Evolutionary conservation across 2,797 vertebrate genomes (phyloP).

Genomic region (Diplodus sargus): DNA sequence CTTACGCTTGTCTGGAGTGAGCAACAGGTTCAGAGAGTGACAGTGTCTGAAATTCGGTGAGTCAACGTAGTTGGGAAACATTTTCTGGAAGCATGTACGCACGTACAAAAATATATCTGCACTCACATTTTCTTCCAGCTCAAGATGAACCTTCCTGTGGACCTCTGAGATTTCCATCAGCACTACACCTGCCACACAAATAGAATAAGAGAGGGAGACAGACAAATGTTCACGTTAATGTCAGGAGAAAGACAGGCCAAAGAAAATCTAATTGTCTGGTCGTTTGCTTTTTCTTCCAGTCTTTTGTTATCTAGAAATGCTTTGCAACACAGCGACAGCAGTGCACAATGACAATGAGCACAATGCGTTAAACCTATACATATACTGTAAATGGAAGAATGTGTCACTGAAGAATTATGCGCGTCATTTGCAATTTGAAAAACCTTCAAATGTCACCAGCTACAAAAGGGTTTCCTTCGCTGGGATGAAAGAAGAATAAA

Average conservation of each 20-base stretch:
- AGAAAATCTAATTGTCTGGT: background rate
- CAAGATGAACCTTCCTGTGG: conserved; percentile 93
- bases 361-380: background rate
- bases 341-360: background rate
- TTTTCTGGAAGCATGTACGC: background rate
- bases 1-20: conserved; percentile 13
- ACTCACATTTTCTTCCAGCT: conserved; percentile 95
- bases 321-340: background rate
- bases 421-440: background rate
- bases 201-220: conserved; percentile 42
- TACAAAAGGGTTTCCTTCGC: background rate
- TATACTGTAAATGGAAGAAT: background rate
- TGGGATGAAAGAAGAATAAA: conserved; percentile 35
- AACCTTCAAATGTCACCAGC: conserved; percentile 5
- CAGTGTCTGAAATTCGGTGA: conserved; percentile 19
- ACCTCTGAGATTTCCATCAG: conserved; percentile 94
- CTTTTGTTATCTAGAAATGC: background rate
- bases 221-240: conserved; percentile 14
- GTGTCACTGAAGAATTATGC: background rate
- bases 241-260: conserved; percentile 10
- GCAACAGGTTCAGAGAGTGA: conserved; percentile 42
- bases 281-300: background rate
- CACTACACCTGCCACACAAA: conserved; percentile 89
- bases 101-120: conserved; percentile 4
- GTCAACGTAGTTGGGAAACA: conserved; percentile 11